Base-by-base conservation (phyloP, 1,140 invertebrate genomes). In the Drosophila biarmipes region DNA sequence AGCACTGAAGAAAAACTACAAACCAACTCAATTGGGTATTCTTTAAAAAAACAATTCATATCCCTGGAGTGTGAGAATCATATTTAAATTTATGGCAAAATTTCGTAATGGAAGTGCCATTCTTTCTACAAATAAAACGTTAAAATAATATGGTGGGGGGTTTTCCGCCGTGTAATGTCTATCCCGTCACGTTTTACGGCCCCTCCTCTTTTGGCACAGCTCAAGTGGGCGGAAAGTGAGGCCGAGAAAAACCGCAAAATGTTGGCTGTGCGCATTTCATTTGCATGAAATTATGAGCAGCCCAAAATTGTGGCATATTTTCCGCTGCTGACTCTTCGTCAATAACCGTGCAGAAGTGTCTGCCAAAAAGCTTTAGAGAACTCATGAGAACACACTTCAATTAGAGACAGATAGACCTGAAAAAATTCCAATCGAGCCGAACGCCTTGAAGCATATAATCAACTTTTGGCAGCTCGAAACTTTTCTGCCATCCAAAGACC, bases 381-480 rank as follows among this genome's bases (percentile, higher is more conserved):
- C 48, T 62, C 52, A 55, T 17, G 14, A 38, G 37, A 68, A 46
- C 57, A 38, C 59, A 55, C 27, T 76, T 58, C 29, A 67, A 59
- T 62, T 73, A 76, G 34, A 72, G 53, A 72, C 54, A 66, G 67
- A 78, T 57, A 76, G 55, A 51, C 40, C 58, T 56, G 68, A 68
- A 54, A 73, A 45, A 64, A 74, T 68, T 79, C 40, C 71, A 79
- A 84, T 85, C 58, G 73, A 73, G 54, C 69, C 37, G 67, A 63
- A 77, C 48, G 77, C 61, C 62, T 72, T 49, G 66, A 37, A 73
- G 77, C 81, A 73, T 68, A 66, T 80, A 75, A 86, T 77, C 52
- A 81, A 86, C 55, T 81, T 86, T 80, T 66, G 56, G 34, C 51
- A 81, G 69, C 74, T 74, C 43, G 10, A 69, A 85, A 85, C 46